Base-by-base conservation (phyloP, 92 coral and sea anemone genomes). In the Galaxea fascicularis region DNA sequence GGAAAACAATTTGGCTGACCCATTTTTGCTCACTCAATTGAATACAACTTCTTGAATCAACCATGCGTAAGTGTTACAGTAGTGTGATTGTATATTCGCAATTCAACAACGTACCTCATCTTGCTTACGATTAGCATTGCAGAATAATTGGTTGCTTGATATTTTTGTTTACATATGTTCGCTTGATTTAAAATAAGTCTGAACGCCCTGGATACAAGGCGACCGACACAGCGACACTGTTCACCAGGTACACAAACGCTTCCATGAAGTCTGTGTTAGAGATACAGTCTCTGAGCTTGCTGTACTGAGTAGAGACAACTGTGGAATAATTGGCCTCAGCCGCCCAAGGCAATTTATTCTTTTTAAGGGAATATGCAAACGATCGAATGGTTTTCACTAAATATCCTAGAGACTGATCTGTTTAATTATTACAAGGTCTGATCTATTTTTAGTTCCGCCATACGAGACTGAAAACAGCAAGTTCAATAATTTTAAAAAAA, bases 361-460 rank as follows among this genome's bases (percentile, higher is more conserved):
- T 21, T 39, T 51, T 68, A 70, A 24, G 53, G 74, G 41, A n/a
- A 27, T 28, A 70, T 22, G 6, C 41, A 2, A 6, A 73, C 4
- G 20, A 45, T 11, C 17, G 35, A 63, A 63, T 63, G 62, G 35
- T 73, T 49, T 18, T 11, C n/a, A n/a, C 16, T 14, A 30, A 49
- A 30, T 12, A 44, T 27, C 62, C 62, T 8, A 49, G 11, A 10
- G 24, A 73, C 12, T 45, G 20, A 71, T 72, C 21, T 72, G 25
- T 72, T 72, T 28, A 65, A 28, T 72, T 72, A 25, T 57, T 72
- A 17, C 77, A 72, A 45, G 59, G 35, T 46, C 47, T 8, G 25
- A 21, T 14, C 15, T 59, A 47, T 47, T 73, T 73, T 73, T 73
- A 30, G 77, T 49, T n/a, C 24, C 25, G 15, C 17, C 14, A 54